These are phyloP conservation scores for Piliocolobus tephrosceles DNA, from an alignment of 2,113 vertebrate species.

Conservation along the genomic window DNA sequence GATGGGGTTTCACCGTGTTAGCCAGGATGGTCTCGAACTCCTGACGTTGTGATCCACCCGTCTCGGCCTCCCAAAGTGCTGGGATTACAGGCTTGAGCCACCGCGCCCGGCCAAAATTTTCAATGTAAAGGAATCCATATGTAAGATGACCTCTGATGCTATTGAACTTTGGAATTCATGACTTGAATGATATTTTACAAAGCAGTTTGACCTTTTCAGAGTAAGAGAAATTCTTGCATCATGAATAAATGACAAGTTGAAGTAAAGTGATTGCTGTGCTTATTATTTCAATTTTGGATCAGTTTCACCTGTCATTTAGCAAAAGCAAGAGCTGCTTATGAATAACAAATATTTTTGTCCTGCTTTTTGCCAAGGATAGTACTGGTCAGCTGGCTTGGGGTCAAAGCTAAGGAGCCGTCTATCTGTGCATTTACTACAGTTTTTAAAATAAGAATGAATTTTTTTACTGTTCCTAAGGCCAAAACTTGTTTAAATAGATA, in stretches of 20 bases:
- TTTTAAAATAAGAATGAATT: background rate
- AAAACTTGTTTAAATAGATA: background rate
- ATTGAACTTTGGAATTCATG: background rate
- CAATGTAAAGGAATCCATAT: background rate
- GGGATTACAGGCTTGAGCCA: too few relatives aligned
- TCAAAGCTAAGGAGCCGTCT: background rate
- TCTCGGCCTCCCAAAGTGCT: too few relatives aligned
- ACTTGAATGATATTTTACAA: background rate
- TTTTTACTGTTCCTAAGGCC: background rate
- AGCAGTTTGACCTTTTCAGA: slow-evolving; percentile 22
- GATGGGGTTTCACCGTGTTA: too few relatives aligned
- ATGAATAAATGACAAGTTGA: background rate
- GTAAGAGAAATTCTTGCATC: background rate
- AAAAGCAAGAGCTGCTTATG: background rate
- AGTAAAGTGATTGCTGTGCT: background rate
- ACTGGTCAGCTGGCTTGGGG: background rate
- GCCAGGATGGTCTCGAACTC: too few relatives aligned
- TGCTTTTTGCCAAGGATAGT: background rate
- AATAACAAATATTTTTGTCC: background rate
- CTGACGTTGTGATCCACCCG: too few relatives aligned
- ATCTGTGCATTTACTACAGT: background rate
- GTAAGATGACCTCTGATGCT: background rate
- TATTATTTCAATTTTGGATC: background rate
- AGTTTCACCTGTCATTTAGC: background rate
- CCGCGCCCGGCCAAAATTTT: too few relatives aligned